Evolutionary conservation across 2,888 invertebrate genomes (phyloP), one percentile per base, ranked within the genome.

Genomic region (Lomographa bimaculata): DNA sequence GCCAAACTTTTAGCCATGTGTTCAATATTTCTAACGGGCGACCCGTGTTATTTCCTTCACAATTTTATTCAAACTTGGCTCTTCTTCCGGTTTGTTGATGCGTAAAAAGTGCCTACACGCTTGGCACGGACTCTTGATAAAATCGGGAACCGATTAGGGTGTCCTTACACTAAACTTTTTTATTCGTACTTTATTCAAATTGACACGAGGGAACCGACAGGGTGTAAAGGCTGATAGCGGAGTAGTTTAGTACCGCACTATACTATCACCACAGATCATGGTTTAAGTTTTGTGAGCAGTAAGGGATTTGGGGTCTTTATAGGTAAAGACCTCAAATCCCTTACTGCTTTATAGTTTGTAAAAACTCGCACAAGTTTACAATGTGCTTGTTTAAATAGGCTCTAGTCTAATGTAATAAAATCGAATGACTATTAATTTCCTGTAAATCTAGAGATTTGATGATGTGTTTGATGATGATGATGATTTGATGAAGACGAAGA

Each of bases 171-270:
- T 69, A 71, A 64, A 72, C 67, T 71, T 79, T 69, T 77, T 78
- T 76, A 76, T 71, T 74, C 62, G 62, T 60, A 66, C 67, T 75
- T 80, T 80, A 80, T 80, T 79, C 71, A 78, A 79, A 79, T 77
- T 65, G 78, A 73, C 71, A 65, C 55, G 62, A 68, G 60, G 57
- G 58, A 71, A 62, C 67, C 66, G 71, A 61, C 68, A 67, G 79
- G 58, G 71, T 71, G 79, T 79, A 74, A 79, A 67, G 58, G 60
- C 74, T 63, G 79, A 80, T 77, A 79, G 71, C 68, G 60, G 46
- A 60, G 63, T 68, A 70, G 68, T 81, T 79, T 75, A 77, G 69
- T 72, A 60, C 48, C 35, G 18, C 44, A 36, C 41, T 40, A 25
- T 32, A 29, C 17, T 23, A 20, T 35, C 27, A 33, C 32, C 30